A percentile compares a stretch with the other conserved stretches of the same genome.
These are phyloP conservation scores for Cercopithecus mona DNA, from an alignment of 2,113 vertebrate genomes.

Conservation along the genomic window DNA sequence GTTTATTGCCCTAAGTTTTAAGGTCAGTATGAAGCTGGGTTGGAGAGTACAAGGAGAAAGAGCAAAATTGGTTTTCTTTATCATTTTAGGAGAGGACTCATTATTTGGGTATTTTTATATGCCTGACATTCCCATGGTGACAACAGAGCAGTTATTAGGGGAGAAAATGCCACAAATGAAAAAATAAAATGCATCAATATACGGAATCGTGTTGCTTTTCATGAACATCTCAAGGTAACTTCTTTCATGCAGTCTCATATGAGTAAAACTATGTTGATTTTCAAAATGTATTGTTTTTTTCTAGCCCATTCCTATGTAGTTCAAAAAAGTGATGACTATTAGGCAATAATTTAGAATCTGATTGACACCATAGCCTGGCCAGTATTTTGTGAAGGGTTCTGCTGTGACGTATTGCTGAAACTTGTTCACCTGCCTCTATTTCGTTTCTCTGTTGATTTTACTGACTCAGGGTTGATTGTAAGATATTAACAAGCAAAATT, in stretches of 20 bases:
- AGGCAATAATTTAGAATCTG: not conserved
- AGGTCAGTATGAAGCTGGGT: constrained; percentile 37
- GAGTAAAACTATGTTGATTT: not conserved
- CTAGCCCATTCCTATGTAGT: not conserved
- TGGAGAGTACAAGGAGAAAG: not conserved
- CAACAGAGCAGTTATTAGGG: not conserved
- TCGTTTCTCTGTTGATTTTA: not conserved
- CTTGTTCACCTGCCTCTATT: not conserved
- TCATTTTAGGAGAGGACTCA: not conserved
- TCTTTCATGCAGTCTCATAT: not conserved
- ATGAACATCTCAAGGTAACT: not conserved
- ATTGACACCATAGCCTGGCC: not conserved
- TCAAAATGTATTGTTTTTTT: not conserved
- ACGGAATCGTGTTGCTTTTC: not conserved
- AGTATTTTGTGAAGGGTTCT: not conserved
- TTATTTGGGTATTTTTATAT: not conserved
- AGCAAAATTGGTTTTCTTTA: not conserved
- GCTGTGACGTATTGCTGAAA: not conserved
- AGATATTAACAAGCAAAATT: not conserved
- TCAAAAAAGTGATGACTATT: not conserved
- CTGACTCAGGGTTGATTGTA: not conserved
- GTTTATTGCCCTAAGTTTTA: not conserved
- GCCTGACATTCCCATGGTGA: not conserved
- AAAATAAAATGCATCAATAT: not conserved
- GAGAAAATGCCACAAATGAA: not conserved